Conservation (phyloP, 2,113 vertebrate genomes). For the Apodemus sylvaticus region DNA sequence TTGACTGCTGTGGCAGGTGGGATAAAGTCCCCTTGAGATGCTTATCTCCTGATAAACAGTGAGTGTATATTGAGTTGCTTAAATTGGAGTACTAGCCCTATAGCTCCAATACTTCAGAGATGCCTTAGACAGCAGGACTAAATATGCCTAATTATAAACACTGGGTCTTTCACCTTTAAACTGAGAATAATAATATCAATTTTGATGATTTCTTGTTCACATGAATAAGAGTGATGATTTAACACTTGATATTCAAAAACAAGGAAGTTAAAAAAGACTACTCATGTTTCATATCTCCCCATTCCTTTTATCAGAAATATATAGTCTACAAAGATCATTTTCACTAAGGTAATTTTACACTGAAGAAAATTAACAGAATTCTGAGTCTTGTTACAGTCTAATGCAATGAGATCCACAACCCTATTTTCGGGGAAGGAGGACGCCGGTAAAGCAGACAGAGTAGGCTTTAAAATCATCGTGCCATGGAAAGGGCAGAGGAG, state of each 20-base stretch:
- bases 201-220: not conserved
- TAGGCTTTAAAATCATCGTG: not conserved
- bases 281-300: not conserved
- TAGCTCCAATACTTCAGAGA: not conserved
- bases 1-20: not conserved
- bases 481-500: not conserved
- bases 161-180: not conserved
- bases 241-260: not conserved
- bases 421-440: not conserved
- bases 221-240: not conserved
- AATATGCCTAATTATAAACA: not conserved
- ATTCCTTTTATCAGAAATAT: not conserved
- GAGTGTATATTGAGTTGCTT: not conserved
- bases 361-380: not conserved
- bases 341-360: not conserved
- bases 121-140: not conserved
- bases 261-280: not conserved
- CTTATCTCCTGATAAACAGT: constrained; percentile 29
- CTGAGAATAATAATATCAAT: not conserved
- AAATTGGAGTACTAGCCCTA: not conserved
- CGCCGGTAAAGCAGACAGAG: not conserved
- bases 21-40: not conserved
- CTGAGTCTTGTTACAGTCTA: not conserved
- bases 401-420: not conserved
- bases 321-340: not conserved